Base-by-base conservation (phyloP, 2,797 vertebrate genomes). In the Tapera naevia region DNA sequence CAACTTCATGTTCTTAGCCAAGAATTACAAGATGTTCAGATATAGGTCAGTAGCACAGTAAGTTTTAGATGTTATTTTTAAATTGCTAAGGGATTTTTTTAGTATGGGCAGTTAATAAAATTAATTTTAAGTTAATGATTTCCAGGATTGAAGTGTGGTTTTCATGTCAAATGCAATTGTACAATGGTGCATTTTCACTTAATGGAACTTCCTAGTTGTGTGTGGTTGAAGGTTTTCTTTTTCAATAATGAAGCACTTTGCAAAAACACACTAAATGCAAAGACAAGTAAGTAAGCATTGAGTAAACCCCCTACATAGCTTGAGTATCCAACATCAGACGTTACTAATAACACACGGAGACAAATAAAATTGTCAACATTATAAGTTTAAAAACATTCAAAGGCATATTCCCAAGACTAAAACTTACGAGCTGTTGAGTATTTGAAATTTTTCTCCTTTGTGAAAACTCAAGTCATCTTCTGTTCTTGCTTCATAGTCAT, bases 391-490 rank as follows among this genome's bases (percentile, higher is more conserved):
- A 88, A 92, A 65, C 32, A 61, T 41, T 56, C 57, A 93, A 84
- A 88, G 69, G 39, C 27, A 66, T 2, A 45, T 58, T 53, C 30
- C 56, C 17, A 35, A 75, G 56, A 30, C 58, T 73, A 87, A 95
- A 94, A 99, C 99, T 99, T 98, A 99, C 99, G 99, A 99, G 98
- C 98, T 99, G 97, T 99, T 99, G 95, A 99, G 97, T 95, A 99
- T 99, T 96, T 99, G 99, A 97, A 99, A 99, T 95, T 98, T 98
- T 95, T 99, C 99, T 98, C 99, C 99, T 98, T 99, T 99, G 96
- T 98, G 98, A 98, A 99, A 99, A 98, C 98, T 99, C 92, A 99
- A 98, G 97, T 99, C 99, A 94, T 99, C 99, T 98, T 99, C 99
- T 14, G 99, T 99, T 93, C 99, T 98, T 25, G 99, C 99, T 96